A percentile compares a stretch with the other conserved stretches of the same genome.
These are phyloP conservation scores for Synergus gifuensis DNA, from an alignment of 2,888 invertebrate species.

Conservation along the genomic window DNA sequence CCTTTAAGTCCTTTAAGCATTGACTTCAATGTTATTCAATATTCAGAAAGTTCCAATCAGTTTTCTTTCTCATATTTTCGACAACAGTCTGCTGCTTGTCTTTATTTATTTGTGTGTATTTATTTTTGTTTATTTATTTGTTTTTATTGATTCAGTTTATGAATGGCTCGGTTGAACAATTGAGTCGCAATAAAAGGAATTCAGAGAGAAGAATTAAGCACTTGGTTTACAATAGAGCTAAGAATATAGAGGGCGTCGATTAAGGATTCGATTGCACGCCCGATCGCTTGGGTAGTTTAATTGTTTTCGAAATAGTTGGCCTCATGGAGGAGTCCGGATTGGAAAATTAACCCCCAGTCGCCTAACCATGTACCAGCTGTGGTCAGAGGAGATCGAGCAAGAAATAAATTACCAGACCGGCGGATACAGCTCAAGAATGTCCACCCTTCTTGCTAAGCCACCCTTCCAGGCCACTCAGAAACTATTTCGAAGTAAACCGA, in stretches of 20 bases:
- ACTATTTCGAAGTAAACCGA: conserved; percentile 36
- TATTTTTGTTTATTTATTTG: background rate
- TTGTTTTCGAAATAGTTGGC: conserved; percentile 41
- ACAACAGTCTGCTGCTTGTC: too few relatives aligned
- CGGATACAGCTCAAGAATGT: conserved; percentile 47
- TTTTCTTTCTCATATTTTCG: too few relatives aligned
- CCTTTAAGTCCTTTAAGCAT: background rate
- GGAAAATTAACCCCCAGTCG: conserved; percentile 35
- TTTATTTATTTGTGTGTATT: background rate
- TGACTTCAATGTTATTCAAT: background rate
- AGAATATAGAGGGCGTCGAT: conserved; percentile 24
- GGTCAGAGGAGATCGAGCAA: conserved; percentile 67
- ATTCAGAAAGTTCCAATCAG: background rate
- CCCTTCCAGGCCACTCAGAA: conserved; percentile 33
- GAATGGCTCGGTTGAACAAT: background rate
- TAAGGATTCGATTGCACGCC: conserved; percentile 30
- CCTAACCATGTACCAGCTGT: conserved; percentile 24
- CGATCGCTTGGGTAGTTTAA: conserved; percentile 32
- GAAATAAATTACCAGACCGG: conserved; percentile 73
- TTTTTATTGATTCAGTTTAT: background rate
- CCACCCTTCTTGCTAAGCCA: conserved; percentile 42
- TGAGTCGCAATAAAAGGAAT: background rate
- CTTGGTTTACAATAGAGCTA: conserved; percentile 1
- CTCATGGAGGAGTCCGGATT: conserved; percentile 11
- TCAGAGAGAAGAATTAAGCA: background rate